Percentiles rank a stretch among this genome's conserved stretches.
Conservation (phyloP, 30 jellyfish, hydroid and myxozoan species). For the Aurelia coerulea region DNA sequence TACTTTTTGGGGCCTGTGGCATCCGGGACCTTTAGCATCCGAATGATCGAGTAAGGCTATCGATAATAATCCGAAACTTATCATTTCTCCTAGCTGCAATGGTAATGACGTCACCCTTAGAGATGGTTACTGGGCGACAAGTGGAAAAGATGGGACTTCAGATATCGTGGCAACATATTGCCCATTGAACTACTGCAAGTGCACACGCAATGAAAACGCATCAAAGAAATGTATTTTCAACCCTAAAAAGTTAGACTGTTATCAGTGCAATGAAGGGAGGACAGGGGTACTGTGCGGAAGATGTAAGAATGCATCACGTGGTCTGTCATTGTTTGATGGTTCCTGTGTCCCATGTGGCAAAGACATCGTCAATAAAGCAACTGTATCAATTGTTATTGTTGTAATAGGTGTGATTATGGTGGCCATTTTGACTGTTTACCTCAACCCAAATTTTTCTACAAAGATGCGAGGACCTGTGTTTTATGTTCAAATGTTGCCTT, state of each 20-base stretch:
- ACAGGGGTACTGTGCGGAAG: slow-evolving; percentile 67
- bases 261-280: slow-evolving; percentile 69
- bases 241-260: slow-evolving; percentile 23
- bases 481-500: slow-evolving; percentile 71
- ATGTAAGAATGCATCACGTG: slow-evolving; percentile 24
- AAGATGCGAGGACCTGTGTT: slow-evolving; percentile 77
- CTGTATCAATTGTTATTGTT: slow-evolving; percentile 8
- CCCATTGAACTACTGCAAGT: slow-evolving; percentile 66
- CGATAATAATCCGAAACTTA: too few species aligned
- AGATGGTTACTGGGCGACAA: slow-evolving; percentile 46
- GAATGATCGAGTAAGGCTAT: too few species aligned
- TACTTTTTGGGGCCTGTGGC: too few species aligned
- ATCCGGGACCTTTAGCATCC: too few species aligned
- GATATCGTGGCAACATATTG: slow-evolving; percentile 21
- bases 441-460: slow-evolving; percentile 68
- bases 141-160: neutral
- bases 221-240: slow-evolving; percentile 38
- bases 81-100: slow-evolving; percentile 32
- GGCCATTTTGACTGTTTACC: slow-evolving; percentile 40
- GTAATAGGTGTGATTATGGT: slow-evolving; percentile 23
- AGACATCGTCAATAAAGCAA: neutral
- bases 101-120: slow-evolving; percentile 27
- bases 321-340: slow-evolving; percentile 44
- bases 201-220: neutral
- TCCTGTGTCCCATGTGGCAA: slow-evolving; percentile 30